These are phyloP conservation scores for Stichopus chloronotus DNA, from an alignment of 35 echinoderm and acorn worm genomes.

Conservation along the genomic window DNA sequence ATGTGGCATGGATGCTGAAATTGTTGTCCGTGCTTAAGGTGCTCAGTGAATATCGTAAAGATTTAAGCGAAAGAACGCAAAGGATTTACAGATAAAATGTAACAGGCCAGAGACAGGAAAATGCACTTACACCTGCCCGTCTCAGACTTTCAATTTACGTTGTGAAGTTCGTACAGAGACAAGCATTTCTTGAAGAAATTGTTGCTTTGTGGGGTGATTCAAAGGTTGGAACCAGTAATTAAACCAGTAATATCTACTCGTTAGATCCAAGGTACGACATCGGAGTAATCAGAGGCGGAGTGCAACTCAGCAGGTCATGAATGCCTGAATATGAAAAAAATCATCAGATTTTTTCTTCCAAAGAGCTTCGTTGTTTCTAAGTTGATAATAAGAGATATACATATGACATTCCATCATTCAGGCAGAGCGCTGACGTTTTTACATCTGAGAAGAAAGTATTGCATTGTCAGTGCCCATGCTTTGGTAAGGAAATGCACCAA, in stretches of 20 bases:
- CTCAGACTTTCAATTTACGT: constrained; percentile 3
- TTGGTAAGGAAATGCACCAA: constrained; percentile 37
- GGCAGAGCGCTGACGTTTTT: constrained; percentile 34
- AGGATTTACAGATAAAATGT: neutral
- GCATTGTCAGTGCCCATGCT: constrained; percentile 41
- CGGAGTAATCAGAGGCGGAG: constrained; percentile 56
- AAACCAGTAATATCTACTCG: constrained; percentile 59
- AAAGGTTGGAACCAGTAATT: constrained; percentile 24
- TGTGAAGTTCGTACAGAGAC: constrained; percentile 30
- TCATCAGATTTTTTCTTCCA: constrained; percentile 59
- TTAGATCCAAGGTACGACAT: constrained; percentile 65
- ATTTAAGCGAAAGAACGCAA: neutral
- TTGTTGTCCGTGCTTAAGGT: neutral
- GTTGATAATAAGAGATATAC: constrained; percentile 65
- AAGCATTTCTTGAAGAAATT: constrained; percentile 45
- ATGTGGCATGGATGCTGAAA: constrained; percentile 46
- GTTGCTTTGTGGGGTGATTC: neutral
- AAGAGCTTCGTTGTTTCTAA: constrained; percentile 52
- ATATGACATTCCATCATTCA: constrained; percentile 47
- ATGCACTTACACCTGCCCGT: neutral
- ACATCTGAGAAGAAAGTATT: constrained; percentile 49
- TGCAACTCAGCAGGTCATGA: constrained; percentile 49
- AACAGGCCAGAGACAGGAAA: neutral
- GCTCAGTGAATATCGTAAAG: constrained; percentile 27
- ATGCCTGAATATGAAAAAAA: constrained; percentile 70